Conservation (phyloP, 2,888 invertebrate genomes). For the Thyatira batis region DNA sequence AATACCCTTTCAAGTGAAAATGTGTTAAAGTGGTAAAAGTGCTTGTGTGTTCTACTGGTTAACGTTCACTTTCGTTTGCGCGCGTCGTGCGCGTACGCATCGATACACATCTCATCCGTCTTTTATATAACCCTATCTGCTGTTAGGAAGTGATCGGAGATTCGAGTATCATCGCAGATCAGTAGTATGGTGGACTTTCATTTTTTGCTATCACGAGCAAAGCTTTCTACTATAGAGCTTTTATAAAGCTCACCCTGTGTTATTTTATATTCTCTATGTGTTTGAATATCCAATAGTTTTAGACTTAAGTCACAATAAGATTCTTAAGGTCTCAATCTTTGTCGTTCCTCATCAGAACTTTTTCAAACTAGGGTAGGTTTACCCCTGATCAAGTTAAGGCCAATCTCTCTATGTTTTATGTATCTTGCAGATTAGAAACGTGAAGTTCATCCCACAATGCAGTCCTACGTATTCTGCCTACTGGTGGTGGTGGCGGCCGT, state of each 20-base stretch:
- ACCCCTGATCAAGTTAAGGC: too few species aligned
- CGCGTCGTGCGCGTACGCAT: background rate
- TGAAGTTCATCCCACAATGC: constrained; percentile 44
- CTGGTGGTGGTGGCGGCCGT: constrained; percentile 75
- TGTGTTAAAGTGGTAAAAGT: constrained; percentile 43
- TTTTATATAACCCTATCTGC: constrained; percentile 34
- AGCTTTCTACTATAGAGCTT: background rate
- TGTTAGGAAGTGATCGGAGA: constrained; percentile 13
- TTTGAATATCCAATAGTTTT: too few species aligned
- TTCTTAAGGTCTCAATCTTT: too few species aligned
- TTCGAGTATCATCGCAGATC: background rate
- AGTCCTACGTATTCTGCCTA: constrained; percentile 63
- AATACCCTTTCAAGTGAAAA: constrained; percentile 23
- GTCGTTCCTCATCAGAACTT: too few species aligned
- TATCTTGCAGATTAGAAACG: constrained; percentile 10
- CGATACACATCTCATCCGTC: constrained; percentile 24
- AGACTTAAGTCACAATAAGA: too few species aligned
- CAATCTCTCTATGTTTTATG: background rate
- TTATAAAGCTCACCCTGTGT: background rate
- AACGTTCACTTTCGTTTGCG: constrained; percentile 31
- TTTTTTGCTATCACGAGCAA: background rate
- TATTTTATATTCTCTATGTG: background rate
- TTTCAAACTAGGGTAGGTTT: too few species aligned
- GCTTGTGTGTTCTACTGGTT: constrained; percentile 39
- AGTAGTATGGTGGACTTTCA: background rate